phyloP scores from a whole-genome alignment of 2,888 invertebrate genomes.

The Ptychoptera contaminata region DNA sequence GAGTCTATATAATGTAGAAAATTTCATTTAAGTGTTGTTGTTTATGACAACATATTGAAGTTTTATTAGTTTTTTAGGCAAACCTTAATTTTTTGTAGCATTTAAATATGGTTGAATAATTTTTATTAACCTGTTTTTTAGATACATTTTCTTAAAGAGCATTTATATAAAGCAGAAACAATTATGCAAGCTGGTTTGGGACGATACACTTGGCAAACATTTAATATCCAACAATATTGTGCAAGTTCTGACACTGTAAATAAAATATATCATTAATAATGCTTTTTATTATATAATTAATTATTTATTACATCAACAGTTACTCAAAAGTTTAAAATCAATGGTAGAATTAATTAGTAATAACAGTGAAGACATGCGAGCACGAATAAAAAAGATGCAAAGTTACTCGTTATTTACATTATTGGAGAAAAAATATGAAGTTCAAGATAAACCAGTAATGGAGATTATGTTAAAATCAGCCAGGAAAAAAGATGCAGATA shows the following conservation, averaged over 20 bases:
- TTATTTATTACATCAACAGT: conserved; percentile 9
- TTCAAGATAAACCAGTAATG: background rate
- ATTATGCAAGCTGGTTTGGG: conserved; percentile 66
- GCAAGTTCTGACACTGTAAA: conserved; percentile 32
- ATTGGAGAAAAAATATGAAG: conserved; percentile 16
- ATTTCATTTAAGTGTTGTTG: no score
- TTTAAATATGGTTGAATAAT: background rate
- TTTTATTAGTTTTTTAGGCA: conserved; percentile 1
- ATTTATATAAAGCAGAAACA: conserved; percentile 54
- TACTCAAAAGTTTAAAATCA: conserved; percentile 43
- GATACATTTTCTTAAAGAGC: conserved; percentile 50
- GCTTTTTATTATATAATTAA: background rate
- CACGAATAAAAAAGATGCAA: conserved; percentile 37
- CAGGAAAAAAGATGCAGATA: background rate
- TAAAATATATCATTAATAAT: background rate
- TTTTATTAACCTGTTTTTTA: conserved; percentile 22
- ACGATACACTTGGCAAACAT: conserved; percentile 72
- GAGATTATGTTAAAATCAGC: background rate
- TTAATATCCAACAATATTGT: conserved; percentile 63
- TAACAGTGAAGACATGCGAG: conserved; percentile 44
- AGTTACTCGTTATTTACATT: conserved; percentile 20
- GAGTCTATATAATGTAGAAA: no score
- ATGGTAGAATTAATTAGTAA: conserved; percentile 53
- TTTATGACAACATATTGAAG: no score
- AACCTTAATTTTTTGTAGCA: background rate